These are phyloP conservation scores for Drosophila nr. perissopoda DNA, from an alignment of 2,888 invertebrate species.

Conservation along the genomic window DNA sequence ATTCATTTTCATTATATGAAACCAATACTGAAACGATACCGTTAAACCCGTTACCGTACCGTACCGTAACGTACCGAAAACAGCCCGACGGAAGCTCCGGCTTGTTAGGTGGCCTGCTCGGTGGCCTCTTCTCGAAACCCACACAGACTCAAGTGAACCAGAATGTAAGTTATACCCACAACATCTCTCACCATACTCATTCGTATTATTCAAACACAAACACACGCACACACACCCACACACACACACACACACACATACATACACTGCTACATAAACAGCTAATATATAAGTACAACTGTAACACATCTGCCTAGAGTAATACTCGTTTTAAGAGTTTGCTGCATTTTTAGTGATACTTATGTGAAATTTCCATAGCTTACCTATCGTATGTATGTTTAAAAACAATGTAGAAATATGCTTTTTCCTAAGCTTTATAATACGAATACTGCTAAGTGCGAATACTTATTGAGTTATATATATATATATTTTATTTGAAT, in stretches of 20 bases:
- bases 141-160: conserved; percentile 83
- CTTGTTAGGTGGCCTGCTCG: conserved; percentile 84
- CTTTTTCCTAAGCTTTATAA: conserved; percentile 34
- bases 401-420: conserved; percentile 33
- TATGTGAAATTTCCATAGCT: conserved; percentile 19
- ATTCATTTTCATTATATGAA: conserved; percentile 80
- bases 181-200: conserved; percentile 70
- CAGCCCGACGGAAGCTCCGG: conserved; percentile 84
- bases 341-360: conserved; percentile 53
- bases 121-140: conserved; percentile 84
- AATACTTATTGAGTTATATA: conserved; percentile 10
- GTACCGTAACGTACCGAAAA: conserved; percentile 51
- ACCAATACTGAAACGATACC: conserved; percentile 63
- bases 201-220: conserved; percentile 37
- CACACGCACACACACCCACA: conserved; percentile 45
- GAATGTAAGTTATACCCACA: conserved; percentile 83
- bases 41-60: conserved; percentile 68
- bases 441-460: conserved; percentile 33
- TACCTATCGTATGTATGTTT: conserved; percentile 12
- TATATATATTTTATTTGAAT: conserved; percentile 12
- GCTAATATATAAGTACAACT: conserved; percentile 46
- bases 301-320: conserved; percentile 54
- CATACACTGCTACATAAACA: conserved; percentile 15
- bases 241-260: conserved; percentile 36
- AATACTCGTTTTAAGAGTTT: conserved; percentile 60